Evolutionary conservation across 2,113 vertebrate genomes (phyloP).

Genomic region (Dermatemys mawii): DNA sequence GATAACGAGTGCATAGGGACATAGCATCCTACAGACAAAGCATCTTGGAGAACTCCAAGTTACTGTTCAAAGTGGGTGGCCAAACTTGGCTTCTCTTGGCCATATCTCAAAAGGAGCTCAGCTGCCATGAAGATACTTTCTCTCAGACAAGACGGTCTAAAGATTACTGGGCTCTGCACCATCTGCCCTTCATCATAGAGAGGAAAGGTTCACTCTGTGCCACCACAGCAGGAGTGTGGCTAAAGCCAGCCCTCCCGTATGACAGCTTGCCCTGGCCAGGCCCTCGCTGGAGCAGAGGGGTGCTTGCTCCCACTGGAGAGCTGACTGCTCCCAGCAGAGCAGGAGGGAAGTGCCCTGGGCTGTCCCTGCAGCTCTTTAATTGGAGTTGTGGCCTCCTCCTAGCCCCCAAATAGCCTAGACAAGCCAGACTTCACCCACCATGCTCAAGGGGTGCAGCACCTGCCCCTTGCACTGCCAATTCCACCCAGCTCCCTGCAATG

Average conservation of each 20-base stretch:
- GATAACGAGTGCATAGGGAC: no score
- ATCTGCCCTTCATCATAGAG: not conserved
- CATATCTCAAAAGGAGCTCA: no score
- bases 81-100: no score
- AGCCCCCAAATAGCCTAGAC: not conserved
- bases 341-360: not conserved
- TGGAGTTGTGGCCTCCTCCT: no score
- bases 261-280: not conserved
- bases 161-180: not conserved
- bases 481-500: fast-evolving
- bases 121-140: no score
- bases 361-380: not conserved
- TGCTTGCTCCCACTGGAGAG: not conserved
- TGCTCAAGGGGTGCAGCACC: not conserved
- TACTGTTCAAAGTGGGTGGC: no score
- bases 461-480: not conserved
- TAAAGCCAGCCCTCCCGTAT: not conserved
- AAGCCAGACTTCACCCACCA: not conserved
- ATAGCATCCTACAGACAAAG: no score
- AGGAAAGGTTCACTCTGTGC: no score
- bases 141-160: no score
- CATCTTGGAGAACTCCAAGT: no score
- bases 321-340: not conserved
- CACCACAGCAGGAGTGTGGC: not conserved
- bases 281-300: not conserved